Evolutionary conservation across 1,140 invertebrate genomes (phyloP).

Genomic region (Lepidotrigona ventralis): DNA sequence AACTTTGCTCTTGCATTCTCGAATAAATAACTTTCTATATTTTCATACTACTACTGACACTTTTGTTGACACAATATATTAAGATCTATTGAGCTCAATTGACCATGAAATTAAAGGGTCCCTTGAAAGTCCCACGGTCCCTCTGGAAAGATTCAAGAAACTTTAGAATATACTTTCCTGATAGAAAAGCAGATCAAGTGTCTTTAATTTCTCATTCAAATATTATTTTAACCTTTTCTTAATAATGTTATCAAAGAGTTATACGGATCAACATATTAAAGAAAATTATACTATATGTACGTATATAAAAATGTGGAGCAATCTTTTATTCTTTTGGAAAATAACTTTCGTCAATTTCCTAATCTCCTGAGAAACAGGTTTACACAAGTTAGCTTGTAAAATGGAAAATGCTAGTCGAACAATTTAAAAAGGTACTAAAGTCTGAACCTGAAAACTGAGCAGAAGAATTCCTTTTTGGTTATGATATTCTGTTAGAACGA

Average conservation of each 20-base stretch:
- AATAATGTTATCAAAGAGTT: not conserved
- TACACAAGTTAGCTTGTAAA: not conserved
- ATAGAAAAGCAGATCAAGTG: conserved; percentile 22
- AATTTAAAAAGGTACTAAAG: not conserved
- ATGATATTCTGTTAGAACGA: conserved; percentile 53
- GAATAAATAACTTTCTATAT: conserved; percentile 3
- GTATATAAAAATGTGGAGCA: not conserved
- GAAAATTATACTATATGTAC: too few species aligned
- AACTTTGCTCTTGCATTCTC: too few species aligned
- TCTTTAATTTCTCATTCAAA: not conserved
- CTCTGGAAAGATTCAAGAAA: conserved; percentile 4
- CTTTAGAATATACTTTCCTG: conserved; percentile 19
- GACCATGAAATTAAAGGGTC: conserved; percentile 56
- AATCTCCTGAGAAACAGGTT: conserved; percentile 1
- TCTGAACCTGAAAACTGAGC: not conserved
- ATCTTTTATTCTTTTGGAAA: not conserved
- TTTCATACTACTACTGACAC: conserved; percentile 59
- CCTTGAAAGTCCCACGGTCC: not conserved
- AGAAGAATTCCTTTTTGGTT: not conserved
- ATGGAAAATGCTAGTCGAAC: not conserved
- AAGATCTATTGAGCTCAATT: conserved; percentile 54
- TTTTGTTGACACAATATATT: conserved; percentile 71
- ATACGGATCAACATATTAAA: too few species aligned
- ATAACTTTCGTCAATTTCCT: conserved; percentile 2
- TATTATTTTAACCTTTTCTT: not conserved